These are phyloP conservation scores for Listrodromus nycthemerus DNA, from an alignment of 2,888 invertebrate genomes.

Conservation along the genomic window DNA sequence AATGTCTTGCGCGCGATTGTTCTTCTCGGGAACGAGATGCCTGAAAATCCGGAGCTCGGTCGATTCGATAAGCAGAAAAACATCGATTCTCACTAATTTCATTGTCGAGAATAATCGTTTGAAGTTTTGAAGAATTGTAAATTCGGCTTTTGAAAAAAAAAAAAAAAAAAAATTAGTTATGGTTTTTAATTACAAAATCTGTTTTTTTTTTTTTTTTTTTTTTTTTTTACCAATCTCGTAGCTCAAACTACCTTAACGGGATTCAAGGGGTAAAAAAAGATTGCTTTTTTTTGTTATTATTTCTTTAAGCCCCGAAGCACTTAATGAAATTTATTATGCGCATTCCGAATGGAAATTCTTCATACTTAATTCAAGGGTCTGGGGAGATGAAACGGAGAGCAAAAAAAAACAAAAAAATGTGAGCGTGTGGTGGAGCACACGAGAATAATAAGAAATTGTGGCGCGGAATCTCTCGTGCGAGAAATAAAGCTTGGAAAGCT, in stretches of 20 bases:
- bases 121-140: too few species aligned
- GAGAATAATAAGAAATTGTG: constrained; percentile 56
- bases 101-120: too few species aligned
- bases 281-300: neutral
- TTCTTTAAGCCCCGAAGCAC: constrained; percentile 4
- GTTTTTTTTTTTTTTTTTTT: neutral
- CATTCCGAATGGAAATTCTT: constrained; percentile 8
- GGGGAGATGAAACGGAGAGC: neutral
- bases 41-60: neutral
- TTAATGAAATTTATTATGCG: neutral
- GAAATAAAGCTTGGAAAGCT: constrained; percentile 69
- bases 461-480: constrained; percentile 53
- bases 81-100: neutral
- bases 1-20: neutral
- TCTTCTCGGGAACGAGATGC: neutral
- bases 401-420: constrained; percentile 4
- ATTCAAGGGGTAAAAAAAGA: neutral
- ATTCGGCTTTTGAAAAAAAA: too few species aligned
- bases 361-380: constrained; percentile 12
- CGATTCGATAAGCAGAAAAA: neutral
- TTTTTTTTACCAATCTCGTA: neutral
- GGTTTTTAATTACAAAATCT: neutral
- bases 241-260: neutral
- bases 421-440: constrained; percentile 26
- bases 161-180: too few species aligned